These are phyloP conservation scores for Mormyrops attenuatus DNA, from an alignment of 2,797 vertebrate species.

Conservation along the genomic window DNA sequence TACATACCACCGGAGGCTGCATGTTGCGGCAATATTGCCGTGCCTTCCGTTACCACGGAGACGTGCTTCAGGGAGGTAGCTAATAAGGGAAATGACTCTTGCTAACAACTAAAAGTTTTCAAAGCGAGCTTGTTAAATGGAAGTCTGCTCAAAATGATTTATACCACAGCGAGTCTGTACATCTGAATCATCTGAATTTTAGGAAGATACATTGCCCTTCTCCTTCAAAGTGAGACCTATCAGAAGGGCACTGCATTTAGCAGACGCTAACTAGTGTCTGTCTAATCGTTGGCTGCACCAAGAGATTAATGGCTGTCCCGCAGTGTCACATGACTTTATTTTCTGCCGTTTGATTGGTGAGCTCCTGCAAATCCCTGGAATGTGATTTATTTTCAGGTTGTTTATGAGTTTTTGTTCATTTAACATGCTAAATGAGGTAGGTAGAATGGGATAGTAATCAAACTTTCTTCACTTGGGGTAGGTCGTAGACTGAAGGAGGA, in stretches of 20 bases:
- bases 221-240: neutral
- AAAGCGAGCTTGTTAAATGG: neutral
- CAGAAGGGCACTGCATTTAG: neutral
- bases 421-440: neutral
- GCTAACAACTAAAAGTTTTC: neutral
- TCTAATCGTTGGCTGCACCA: neutral
- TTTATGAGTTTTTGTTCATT: neutral
- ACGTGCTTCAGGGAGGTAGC: neutral
- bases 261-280: neutral
- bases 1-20: neutral
- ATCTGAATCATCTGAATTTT: neutral
- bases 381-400: neutral
- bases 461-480: neutral
- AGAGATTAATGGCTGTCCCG: neutral
- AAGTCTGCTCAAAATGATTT: neutral
- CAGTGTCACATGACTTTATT: neutral
- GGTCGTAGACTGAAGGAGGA: neutral
- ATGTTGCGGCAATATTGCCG: neutral
- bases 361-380: neutral
- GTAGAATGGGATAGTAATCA: neutral
- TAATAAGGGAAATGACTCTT: neutral
- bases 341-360: neutral
- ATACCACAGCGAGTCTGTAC: neutral
- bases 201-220: neutral
- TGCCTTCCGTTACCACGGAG: neutral